Percentiles rank a stretch among this genome's conserved stretches.
phyloP scores from a whole-genome alignment of 2,797 vertebrate species.

The Propithecus perrieri region DNA sequence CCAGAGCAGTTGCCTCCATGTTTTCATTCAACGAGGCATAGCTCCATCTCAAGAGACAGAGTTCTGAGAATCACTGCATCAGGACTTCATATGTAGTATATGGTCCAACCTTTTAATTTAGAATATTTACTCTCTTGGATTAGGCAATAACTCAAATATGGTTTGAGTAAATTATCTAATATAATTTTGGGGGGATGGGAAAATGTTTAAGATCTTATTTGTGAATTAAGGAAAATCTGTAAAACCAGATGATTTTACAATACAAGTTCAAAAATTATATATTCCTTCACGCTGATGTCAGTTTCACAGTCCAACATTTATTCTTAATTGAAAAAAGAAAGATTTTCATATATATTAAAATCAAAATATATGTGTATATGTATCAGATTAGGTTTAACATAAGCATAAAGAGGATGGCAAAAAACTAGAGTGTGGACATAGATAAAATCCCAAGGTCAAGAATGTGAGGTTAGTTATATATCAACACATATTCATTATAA shows the following conservation, averaged over 20 bases:
- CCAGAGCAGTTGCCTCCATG: not conserved
- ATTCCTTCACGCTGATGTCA: not conserved
- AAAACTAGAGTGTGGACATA: slow-evolving; percentile 7
- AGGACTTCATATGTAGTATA: not conserved
- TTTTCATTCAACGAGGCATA: not conserved
- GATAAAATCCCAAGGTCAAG: not conserved
- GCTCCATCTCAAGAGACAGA: not conserved
- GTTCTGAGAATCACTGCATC: not conserved
- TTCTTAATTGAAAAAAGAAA: slow-evolving; percentile 3
- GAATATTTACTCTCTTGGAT: not conserved
- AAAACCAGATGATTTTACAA: not conserved
- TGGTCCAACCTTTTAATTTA: not conserved
- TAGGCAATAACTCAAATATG: not conserved
- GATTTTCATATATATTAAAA: slow-evolving; percentile 30
- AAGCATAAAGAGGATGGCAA: slow-evolving; percentile 20
- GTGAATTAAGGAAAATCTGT: not conserved
- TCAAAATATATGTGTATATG: not conserved
- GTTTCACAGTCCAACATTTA: slow-evolving; percentile 6
- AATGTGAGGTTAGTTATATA: not conserved
- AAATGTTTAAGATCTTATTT: not conserved
- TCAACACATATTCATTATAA: not conserved
- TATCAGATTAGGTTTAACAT: slow-evolving; percentile 6
- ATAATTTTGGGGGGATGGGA: not conserved
- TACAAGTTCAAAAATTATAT: not conserved
- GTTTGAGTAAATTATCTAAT: not conserved